A percentile compares a stretch with the other conserved stretches of the same genome.
Conservation (phyloP, 2,113 vertebrate genomes). For the Pluvianellus socialis region DNA sequence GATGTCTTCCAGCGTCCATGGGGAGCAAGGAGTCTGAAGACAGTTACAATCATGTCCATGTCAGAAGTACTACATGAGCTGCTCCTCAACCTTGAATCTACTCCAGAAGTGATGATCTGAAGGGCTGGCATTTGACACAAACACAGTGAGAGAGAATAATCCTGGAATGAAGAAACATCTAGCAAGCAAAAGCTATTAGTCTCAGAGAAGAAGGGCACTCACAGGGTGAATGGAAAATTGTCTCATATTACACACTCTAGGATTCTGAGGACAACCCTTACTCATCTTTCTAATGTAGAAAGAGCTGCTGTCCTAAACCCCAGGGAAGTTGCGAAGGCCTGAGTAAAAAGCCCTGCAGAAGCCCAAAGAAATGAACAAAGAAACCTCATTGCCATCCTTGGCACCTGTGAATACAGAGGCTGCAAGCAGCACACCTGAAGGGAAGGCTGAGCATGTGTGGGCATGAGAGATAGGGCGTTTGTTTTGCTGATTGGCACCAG, state of each 20-base stretch:
- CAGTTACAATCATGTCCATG: background rate
- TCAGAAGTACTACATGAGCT: background rate
- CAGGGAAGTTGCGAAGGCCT: background rate
- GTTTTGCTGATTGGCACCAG: background rate
- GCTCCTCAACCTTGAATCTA: background rate
- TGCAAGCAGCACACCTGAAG: background rate
- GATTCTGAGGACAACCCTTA: background rate
- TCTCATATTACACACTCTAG: background rate
- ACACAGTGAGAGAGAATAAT: background rate
- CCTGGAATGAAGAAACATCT: background rate
- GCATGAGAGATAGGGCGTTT: background rate
- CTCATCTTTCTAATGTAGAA: background rate
- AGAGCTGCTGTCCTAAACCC: background rate
- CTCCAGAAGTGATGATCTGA: background rate
- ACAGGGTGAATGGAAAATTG: background rate
- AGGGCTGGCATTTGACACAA: background rate
- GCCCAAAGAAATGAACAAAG: background rate
- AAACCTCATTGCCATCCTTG: background rate
- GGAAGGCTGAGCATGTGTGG: too few relatives aligned
- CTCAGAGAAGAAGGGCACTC: background rate
- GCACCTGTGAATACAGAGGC: background rate
- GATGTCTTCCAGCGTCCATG: background rate
- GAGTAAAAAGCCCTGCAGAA: background rate
- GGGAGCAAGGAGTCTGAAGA: background rate
- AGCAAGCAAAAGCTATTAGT: background rate